phyloP scores from a whole-genome alignment of 2,888 invertebrate genomes.

The Orthonevra nobilis region DNA sequence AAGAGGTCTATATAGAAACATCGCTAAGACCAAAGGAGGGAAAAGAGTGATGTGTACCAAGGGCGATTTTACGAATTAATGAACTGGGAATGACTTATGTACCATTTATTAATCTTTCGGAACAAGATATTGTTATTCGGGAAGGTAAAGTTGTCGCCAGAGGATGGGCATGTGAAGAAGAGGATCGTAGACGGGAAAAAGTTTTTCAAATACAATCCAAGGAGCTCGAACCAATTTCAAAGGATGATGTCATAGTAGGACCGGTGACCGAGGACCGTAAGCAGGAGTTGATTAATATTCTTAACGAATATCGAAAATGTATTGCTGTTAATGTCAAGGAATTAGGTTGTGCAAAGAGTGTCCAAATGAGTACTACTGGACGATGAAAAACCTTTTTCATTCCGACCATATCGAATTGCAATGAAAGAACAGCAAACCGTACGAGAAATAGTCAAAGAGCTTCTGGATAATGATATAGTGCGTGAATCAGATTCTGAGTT shows the following conservation, averaged over 20 bases:
- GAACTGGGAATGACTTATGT: conserved; percentile 14
- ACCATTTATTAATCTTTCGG: conserved; percentile 14
- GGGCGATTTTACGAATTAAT: conserved; percentile 7
- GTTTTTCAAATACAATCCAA: background rate
- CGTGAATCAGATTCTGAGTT: conserved; percentile 72
- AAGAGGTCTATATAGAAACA: conserved; percentile 3
- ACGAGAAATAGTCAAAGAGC: conserved; percentile 67
- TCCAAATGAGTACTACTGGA: conserved; percentile 71
- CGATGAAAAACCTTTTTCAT: conserved; percentile 68
- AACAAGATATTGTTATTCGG: background rate
- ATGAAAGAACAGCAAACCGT: conserved; percentile 68
- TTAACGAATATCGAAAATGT: conserved; percentile 20
- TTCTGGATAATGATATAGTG: conserved; percentile 67
- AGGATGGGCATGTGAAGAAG: background rate
- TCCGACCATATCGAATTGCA: conserved; percentile 72
- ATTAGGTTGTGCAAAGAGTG: conserved; percentile 20
- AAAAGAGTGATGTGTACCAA: conserved; percentile 11
- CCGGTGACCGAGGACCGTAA: conserved; percentile 7
- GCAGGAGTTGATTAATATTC: background rate
- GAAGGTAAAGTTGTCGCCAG: conserved; percentile 9
- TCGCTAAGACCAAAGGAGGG: conserved; percentile 6
- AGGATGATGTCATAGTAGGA: conserved; percentile 18
- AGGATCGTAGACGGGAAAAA: background rate
- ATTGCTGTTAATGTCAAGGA: conserved; percentile 15
- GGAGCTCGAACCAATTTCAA: background rate